phyloP scores from a whole-genome alignment of 2,888 invertebrate species.

The Agrilus cyanescens region DNA sequence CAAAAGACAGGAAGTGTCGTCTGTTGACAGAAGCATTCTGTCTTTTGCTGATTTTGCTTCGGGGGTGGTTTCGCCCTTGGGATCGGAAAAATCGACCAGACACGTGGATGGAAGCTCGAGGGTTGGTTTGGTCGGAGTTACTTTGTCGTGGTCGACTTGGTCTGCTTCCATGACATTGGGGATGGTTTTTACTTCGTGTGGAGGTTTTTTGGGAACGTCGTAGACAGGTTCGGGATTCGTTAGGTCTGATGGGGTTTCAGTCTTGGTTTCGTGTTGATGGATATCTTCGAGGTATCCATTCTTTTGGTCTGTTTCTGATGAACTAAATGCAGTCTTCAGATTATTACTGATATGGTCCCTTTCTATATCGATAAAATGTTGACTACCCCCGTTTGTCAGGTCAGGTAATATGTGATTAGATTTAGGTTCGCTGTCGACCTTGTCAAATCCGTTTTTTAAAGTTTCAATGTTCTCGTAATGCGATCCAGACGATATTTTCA shows the following conservation, averaged over 20 bases:
- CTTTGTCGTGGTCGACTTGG: background rate
- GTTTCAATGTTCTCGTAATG: constrained; percentile 23
- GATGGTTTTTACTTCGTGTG: background rate
- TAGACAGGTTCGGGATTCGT: background rate
- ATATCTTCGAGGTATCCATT: constrained; percentile 8
- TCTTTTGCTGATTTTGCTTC: constrained; percentile 28
- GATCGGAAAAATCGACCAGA: constrained; percentile 14
- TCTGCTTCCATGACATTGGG: constrained; percentile 3
- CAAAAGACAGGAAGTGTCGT: constrained; percentile 30
- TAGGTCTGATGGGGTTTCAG: background rate
- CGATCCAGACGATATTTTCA: constrained; percentile 11
- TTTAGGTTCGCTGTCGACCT: background rate
- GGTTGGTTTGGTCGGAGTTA: constrained; percentile 14
- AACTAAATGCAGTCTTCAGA: constrained; percentile 2
- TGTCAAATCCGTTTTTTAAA: constrained; percentile 10
- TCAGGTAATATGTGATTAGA: background rate
- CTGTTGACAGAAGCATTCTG: constrained; percentile 32
- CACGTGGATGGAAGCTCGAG: constrained; percentile 16
- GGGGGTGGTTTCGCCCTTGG: constrained; percentile 7
- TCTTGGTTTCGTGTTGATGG: constrained; percentile 8
- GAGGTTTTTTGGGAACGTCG: background rate
- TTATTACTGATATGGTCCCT: constrained; percentile 16
- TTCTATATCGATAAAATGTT: constrained; percentile 26
- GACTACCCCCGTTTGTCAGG: constrained; percentile 6
- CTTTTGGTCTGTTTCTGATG: constrained; percentile 9